A percentile compares a stretch with the other conserved stretches of the same genome.
Conservation (phyloP, 2,888 invertebrate species). For the Drosophila falleni region DNA sequence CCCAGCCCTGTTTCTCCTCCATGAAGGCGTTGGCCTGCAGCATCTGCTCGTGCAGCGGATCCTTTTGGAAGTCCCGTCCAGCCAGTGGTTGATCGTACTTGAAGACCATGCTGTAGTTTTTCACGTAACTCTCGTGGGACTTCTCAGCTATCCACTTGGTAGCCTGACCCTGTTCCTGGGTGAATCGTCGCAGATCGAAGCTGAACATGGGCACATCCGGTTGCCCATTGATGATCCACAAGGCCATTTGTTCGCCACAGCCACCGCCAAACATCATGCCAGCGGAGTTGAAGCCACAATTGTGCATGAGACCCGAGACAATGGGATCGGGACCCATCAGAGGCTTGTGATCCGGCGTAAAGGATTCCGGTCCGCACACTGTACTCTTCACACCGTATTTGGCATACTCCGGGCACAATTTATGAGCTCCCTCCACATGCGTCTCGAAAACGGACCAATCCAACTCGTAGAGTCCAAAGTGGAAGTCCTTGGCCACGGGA, state of each 20-base stretch:
- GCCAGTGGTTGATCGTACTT: constrained; percentile 94
- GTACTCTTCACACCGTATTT: constrained; percentile 93
- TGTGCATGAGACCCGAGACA: constrained; percentile 91
- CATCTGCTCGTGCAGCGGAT: constrained; percentile 89
- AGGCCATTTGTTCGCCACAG: constrained; percentile 93
- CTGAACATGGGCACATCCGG: constrained; percentile 94
- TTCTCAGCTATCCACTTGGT: constrained; percentile 92
- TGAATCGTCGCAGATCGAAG: constrained; percentile 94
- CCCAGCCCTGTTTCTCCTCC: constrained; percentile 94
- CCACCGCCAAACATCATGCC: constrained; percentile 97
- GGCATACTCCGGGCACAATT: constrained; percentile 91
- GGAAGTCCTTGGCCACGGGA: constrained; percentile 91
- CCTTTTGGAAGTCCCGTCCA: constrained; percentile 90
- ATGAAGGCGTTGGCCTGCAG: constrained; percentile 93
- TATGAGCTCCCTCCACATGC: constrained; percentile 90
- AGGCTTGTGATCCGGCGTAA: constrained; percentile 96
- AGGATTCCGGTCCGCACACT: constrained; percentile 96
- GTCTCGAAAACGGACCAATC: constrained; percentile 94
- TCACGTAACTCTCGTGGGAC: constrained; percentile 95
- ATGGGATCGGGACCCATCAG: constrained; percentile 92
- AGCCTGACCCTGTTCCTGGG: constrained; percentile 89
- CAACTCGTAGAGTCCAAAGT: constrained; percentile 94
- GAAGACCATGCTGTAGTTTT: constrained; percentile 93
- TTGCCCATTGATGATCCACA: constrained; percentile 93
- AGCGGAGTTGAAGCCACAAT: constrained; percentile 95